Base-by-base conservation (phyloP, 2,888 invertebrate species). In the Drosophila mimica region DNA sequence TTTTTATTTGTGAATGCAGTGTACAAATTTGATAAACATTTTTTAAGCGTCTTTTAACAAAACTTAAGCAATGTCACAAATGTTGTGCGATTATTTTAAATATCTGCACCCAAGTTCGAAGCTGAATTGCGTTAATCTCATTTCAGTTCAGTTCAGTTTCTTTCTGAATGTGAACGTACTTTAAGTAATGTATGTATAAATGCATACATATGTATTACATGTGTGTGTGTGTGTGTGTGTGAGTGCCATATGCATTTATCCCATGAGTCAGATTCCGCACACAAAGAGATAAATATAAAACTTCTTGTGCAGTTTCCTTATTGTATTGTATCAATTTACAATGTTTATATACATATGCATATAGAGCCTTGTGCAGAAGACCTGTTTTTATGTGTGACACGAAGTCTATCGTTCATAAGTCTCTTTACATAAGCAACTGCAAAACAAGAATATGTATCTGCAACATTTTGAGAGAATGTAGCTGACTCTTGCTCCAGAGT, bases 331-430 rank as follows among this genome's bases (percentile, higher is more conserved):
- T 40, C 20, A 7, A 31, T 56, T 38, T 40, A 34, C 30, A 66
- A 30, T 48, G 33, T 36, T 30, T 20, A 17, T 66, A 20, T 33
- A 58, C 66, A 74, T 40, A 62, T 28, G 31, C 52, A 49, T 43
- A 33, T 60, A 30, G 36, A 28, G 30, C 49, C 31, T 31, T 43
- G 1, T 25, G 20, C 48, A 49, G 20, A 70, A 86, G 87, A 83
- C 83, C 83, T 66, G 85, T 89, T 83, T 83, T 51, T 52, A 51
- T 81, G 67, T 77, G 72, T 77, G 73, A 81, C 73, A 78, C 81
- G 51, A 25, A 25, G 49, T 49, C 53, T 40, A 48, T 43, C 69
- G 58, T 59, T 72, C 66, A 73, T 65, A 31, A 59, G 51, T 46
- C 58, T 33, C 63, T 48, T 63, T 46, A 52, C 62, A 31, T 25